Base-by-base conservation (phyloP, 37 sponge, comb jelly and placozoan species). In the Oscarella lobularis region DNA sequence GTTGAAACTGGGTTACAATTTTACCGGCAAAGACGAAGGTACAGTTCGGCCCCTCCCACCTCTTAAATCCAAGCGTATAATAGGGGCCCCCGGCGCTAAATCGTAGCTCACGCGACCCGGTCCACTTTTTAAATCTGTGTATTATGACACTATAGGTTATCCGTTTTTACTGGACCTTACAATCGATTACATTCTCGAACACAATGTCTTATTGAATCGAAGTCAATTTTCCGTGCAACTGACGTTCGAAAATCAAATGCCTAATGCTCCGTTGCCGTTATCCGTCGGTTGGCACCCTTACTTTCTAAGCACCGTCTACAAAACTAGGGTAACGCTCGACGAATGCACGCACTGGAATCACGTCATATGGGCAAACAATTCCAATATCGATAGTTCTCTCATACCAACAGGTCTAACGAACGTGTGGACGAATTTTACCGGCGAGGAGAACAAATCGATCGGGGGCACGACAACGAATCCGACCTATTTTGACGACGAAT, bases 201-300 rank as follows among this genome's bases (percentile, higher is more conserved):
- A n/a, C n/a, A n/a, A n/a, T n/a, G n/a, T n/a, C n/a, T n/a, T n/a
- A n/a, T n/a, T n/a, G n/a, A n/a, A n/a, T n/a, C n/a, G n/a, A n/a
- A n/a, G n/a, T n/a, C n/a, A n/a, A n/a, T n/a, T n/a, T n/a, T n/a
- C n/a, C n/a, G n/a, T n/a, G n/a, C n/a, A n/a, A n/a, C n/a, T n/a
- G n/a, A n/a, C n/a, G n/a, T n/a, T n/a, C n/a, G n/a, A n/a, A n/a
- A n/a, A n/a, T n/a, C n/a, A n/a, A n/a, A 81, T 81, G 78, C 73
- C 38, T 29, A 2, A 36, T 1, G 60, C 9, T 9, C 90, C 90
- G 31, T 40, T 89, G 48, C 86, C 86, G 2, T 41, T 89, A 40
- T 82, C 79, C 32, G 75, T 89, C 35, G 90, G 90, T 14, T 89
- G 90, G 90, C 90, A 89, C 39, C 90, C 90, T 0, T 89, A 89